Conservation (phyloP, 1,140 invertebrate species). For the Drosophila nikananu region DNA sequence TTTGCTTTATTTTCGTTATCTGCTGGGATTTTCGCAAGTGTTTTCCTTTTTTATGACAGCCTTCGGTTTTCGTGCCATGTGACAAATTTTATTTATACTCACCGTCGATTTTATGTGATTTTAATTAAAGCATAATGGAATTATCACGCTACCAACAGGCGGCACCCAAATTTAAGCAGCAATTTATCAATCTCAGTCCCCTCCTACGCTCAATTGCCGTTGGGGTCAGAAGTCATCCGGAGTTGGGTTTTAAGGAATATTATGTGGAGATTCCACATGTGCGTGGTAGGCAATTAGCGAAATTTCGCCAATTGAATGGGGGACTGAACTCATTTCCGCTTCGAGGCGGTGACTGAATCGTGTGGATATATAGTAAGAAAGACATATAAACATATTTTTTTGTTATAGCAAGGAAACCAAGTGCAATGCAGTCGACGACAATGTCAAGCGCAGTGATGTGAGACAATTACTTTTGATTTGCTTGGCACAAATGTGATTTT, state of each 20-base stretch:
- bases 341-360: slow-evolving; percentile 1
- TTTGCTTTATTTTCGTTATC: slow-evolving; percentile 6
- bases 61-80: slow-evolving; percentile 51
- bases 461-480: slow-evolving; percentile 75
- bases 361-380: background rate
- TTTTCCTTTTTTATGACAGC: slow-evolving; percentile 51
- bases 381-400: slow-evolving; percentile 12
- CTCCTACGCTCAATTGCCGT: slow-evolving; percentile 45
- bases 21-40: slow-evolving; percentile 23
- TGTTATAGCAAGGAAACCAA: slow-evolving; percentile 14
- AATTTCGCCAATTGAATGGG: slow-evolving; percentile 46
- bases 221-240: slow-evolving; percentile 55
- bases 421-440: slow-evolving; percentile 30
- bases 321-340: slow-evolving; percentile 70
- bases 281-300: slow-evolving; percentile 68
- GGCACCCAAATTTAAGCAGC: slow-evolving; percentile 3
- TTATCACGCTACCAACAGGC: slow-evolving; percentile 32
- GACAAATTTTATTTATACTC: slow-evolving; percentile 65
- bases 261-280: slow-evolving; percentile 18
- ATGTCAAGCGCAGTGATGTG: slow-evolving; percentile 79
- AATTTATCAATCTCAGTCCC: slow-evolving; percentile 22
- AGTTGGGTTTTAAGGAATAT: background rate
- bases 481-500: slow-evolving; percentile 48
- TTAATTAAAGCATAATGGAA: slow-evolving; percentile 63
- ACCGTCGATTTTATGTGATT: slow-evolving; percentile 61